Evolutionary conservation across 2,797 vertebrate species (phyloP).

Genomic region (Coregonus sp.): DNA sequence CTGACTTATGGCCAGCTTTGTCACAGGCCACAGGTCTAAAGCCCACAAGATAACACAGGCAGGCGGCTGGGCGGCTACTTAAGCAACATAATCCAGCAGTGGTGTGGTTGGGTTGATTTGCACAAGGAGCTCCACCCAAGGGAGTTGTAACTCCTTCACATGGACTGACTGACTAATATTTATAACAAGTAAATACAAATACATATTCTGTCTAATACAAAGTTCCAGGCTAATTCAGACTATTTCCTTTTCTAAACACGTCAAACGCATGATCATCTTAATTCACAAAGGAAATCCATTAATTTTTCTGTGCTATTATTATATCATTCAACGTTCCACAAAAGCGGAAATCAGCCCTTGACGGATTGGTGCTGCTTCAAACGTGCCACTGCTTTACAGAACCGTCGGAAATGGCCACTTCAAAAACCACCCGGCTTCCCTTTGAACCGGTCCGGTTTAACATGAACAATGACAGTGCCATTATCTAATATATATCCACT

Average conservation of each 20-base stretch:
- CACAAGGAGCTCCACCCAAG: conserved; percentile 10
- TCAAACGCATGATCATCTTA: neutral
- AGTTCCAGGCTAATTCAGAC: neutral
- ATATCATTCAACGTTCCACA: neutral
- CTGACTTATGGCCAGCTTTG: conserved; percentile 39
- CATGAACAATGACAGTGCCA: conserved; percentile 60
- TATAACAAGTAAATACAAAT: neutral
- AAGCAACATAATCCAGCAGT: conserved; percentile 15
- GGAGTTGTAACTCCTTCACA: neutral
- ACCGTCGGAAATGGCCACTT: conserved; percentile 46
- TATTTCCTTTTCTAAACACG: neutral
- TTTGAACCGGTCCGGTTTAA: conserved; percentile 60
- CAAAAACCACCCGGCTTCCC: conserved; percentile 33
- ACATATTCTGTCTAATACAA: neutral
- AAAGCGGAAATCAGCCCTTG: conserved; percentile 12
- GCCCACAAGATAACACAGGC: conserved; percentile 46
- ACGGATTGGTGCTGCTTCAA: conserved; percentile 33
- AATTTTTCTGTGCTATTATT: neutral
- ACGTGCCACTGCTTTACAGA: conserved; percentile 33
- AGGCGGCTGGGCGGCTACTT: conserved; percentile 17
- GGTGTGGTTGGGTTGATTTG: neutral
- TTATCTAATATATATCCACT: conserved; percentile 65
- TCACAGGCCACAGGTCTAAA: conserved; percentile 54
- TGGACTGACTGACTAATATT: neutral
- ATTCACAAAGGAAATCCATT: conserved; percentile 1